Evolutionary conservation across 2,888 invertebrate genomes (phyloP), one percentile per base, ranked within the genome.

Genomic region (Apamea epomidion): DNA sequence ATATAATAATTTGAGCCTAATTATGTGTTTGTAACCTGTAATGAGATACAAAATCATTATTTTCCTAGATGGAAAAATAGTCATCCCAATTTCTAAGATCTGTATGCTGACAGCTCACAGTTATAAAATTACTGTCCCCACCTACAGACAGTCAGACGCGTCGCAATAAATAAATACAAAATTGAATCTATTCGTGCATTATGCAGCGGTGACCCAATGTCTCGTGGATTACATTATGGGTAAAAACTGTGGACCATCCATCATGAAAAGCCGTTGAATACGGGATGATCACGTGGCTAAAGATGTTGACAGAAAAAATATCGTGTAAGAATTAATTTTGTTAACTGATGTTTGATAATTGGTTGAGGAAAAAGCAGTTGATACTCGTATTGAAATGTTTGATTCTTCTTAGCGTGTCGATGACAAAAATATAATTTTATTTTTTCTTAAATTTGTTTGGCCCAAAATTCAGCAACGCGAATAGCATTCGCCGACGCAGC

Each of bases 151-250:
- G 7, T 45, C 12, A 32, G 18, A n/a, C 37, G 2, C 37, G 65
- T 64, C 32, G 32, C 37, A 87, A 83, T 86, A 79, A 80, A 85
- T 32, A 81, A 87, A 84, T 74, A 80, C 71, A 51, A 62, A 80
- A 79, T 81, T 72, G 25, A 84, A 80, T 84, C 70, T 82, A 62
- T 85, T 88, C 79, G 64, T 93, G 92, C 92, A 94, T 94, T 93
- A 95, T 95, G 93, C 94, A 93, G 92, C 91, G 85, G 86, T 93
- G 94, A 94, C 93, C 93, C 91, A 91, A 89, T 91, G 88, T 90
- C 88, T 89, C 89, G 87, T 87, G 87, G 86, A 84, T 88, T 84
- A 84, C 82, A 88, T 92, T 89, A 91, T 91, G 85, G 84, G 89
- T 89, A 90, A 91, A 91, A 91, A 92, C 90, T 93, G 91, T 92